phyloP scores from a whole-genome alignment of 2,113 vertebrate genomes.

The Ardeotis arabs region DNA sequence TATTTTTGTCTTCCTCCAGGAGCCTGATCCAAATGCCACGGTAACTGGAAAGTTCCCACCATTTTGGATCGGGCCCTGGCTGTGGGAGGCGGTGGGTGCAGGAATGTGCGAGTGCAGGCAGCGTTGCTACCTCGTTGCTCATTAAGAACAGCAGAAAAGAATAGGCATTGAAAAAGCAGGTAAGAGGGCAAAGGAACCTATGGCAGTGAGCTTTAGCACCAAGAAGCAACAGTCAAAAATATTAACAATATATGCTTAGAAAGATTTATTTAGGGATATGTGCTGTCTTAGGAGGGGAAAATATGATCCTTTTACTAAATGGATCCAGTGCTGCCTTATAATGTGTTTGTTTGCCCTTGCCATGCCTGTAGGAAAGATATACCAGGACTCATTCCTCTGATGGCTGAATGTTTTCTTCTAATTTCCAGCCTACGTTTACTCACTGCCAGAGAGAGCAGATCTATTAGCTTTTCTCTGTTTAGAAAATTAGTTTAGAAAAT shows the following conservation, averaged over 20 bases:
- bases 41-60: constrained; percentile 12
- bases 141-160: not conserved
- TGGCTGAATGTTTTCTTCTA: not conserved
- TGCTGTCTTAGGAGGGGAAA: not conserved
- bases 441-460: not conserved
- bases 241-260: not conserved
- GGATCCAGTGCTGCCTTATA: not conserved
- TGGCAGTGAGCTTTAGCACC: not conserved
- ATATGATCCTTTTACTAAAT: not conserved
- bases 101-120: constrained; percentile 6
- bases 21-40: constrained; percentile 11
- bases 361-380: not conserved
- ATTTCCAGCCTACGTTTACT: not conserved
- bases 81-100: constrained; percentile 47
- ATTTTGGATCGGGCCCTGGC: not conserved
- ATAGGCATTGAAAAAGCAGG: not conserved
- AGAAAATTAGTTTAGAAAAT: not conserved
- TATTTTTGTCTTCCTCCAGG: constrained; percentile 10
- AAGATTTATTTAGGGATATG: not conserved
- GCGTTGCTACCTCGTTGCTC: not conserved
- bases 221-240: not conserved
- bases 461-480: not conserved
- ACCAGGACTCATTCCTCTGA: not conserved
- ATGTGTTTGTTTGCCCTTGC: not conserved
- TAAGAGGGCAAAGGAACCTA: not conserved